phyloP scores from a whole-genome alignment of 2,888 invertebrate genomes.

The Tenthredo notha region DNA sequence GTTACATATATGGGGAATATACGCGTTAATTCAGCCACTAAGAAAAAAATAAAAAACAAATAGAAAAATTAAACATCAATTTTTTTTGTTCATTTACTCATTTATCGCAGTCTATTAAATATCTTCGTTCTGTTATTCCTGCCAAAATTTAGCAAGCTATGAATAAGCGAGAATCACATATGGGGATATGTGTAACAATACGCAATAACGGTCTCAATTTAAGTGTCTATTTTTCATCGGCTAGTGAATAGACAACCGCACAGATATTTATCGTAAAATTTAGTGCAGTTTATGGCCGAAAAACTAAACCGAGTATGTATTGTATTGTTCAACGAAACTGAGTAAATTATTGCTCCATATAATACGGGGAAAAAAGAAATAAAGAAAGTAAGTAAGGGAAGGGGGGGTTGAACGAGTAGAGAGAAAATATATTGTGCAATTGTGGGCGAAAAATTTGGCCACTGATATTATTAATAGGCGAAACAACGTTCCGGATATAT shows the following conservation, averaged over 20 bases:
- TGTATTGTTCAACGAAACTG: constrained; percentile 5
- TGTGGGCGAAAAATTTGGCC: constrained; percentile 29
- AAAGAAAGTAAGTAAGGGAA: not conserved
- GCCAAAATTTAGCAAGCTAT: not conserved
- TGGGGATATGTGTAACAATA: no score
- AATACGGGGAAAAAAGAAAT: not conserved
- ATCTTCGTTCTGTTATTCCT: not conserved
- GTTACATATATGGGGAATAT: not conserved
- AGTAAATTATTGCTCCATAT: not conserved
- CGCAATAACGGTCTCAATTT: no score
- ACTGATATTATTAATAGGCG: constrained; percentile 16
- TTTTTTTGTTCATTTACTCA: not conserved
- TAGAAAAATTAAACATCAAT: not conserved
- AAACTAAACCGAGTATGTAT: not conserved
- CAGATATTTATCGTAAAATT: not conserved
- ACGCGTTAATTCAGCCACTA: no score
- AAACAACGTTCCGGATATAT: not conserved
- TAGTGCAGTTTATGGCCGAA: not conserved
- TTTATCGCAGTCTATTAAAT: not conserved
- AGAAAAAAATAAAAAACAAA: no score
- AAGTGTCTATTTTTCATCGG: no score
- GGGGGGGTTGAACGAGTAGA: not conserved
- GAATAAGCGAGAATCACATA: not conserved
- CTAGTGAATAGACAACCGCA: not conserved
- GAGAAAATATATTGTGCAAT: not conserved